A percentile compares a stretch with the other conserved stretches of the same genome.
These are phyloP conservation scores for Pangasius djambal DNA, from an alignment of 2,797 vertebrate genomes.

Conservation along the genomic window DNA sequence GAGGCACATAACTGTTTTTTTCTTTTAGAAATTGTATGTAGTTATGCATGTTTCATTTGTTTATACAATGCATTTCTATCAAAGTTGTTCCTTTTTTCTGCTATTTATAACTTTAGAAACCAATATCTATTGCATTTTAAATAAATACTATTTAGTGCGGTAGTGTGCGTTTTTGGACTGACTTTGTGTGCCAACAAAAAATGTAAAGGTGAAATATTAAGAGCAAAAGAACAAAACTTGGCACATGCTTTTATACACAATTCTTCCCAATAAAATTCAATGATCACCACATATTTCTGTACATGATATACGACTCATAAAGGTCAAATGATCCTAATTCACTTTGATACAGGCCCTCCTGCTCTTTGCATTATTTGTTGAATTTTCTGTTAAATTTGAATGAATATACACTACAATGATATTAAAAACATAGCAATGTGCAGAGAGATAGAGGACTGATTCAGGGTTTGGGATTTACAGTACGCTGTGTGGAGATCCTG, in stretches of 20 bases:
- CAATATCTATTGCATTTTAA: not conserved
- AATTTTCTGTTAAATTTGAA: not conserved
- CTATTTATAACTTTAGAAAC: not conserved
- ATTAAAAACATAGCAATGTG: not conserved
- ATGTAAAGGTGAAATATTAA: not conserved
- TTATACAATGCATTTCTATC: not conserved
- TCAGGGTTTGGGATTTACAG: not conserved
- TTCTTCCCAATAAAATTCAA: not conserved
- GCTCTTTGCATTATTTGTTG: not conserved
- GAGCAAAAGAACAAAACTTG: not conserved
- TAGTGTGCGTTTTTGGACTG: not conserved
- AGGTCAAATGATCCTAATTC: not conserved
- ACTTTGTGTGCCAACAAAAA: not conserved
- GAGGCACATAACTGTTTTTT: not conserved
- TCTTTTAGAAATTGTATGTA: not conserved
- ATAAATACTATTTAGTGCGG: not conserved
- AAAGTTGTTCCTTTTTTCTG: not conserved
- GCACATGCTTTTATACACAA: not conserved
- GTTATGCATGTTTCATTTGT: not conserved
- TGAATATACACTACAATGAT: not conserved
- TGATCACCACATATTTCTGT: not conserved
- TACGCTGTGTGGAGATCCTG: not conserved
- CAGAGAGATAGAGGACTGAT: not conserved
- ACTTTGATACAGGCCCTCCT: not conserved
- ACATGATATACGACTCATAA: not conserved